Base-by-base conservation (phyloP, 2,888 invertebrate species). In the Cantharis flavilabris region DNA sequence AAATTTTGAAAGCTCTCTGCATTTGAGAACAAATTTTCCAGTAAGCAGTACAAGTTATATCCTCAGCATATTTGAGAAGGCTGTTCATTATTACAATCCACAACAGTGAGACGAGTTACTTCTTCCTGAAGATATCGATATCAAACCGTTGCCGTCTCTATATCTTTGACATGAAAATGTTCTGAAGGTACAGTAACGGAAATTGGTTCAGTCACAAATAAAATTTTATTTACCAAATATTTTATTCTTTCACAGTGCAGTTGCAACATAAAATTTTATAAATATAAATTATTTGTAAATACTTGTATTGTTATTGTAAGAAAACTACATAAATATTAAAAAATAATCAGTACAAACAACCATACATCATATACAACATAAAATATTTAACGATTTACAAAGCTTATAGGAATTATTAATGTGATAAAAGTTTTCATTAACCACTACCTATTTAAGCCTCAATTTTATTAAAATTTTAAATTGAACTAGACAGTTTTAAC, bases 281-380 rank as follows among this genome's bases (percentile, higher is more conserved):
- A 67, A 67, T 67, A 67, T 67, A 67, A 67, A 67, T 67, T 67
- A 26, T 67, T 67, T 26, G 65, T 67, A 23, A 67, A 67, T 67
- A 67, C 26, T 67, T n/a, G 20, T 67, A 23, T 67, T 23, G 65
- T 67, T 23, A 67, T 67, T 18, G 65, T 67, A 23, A 67, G n/a
- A 67, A 67, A 67, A 67, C 65, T 23, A 23, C 65, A 67, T 67
- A 23, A 67, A 67, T 23, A 67, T 67, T 67, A 26, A 67, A 67
- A 67, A 23, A 67, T 67, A 67, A 67, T 67, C 65, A 67, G 65
- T 67, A 67, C 65, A 67, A 49, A 67, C 65, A 20, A 64, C 20
- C 64, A 67, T 67, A 67, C 65, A 67, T 67, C 26, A 67, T 23
- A n/a, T 67, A 67, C 65, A 67, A 67, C 65, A 18, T 67, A 67